Evolutionary conservation across 2,797 vertebrate genomes (phyloP), one percentile per base, ranked within the genome.

Genomic region (Lutjanus argentimaculatus): DNA sequence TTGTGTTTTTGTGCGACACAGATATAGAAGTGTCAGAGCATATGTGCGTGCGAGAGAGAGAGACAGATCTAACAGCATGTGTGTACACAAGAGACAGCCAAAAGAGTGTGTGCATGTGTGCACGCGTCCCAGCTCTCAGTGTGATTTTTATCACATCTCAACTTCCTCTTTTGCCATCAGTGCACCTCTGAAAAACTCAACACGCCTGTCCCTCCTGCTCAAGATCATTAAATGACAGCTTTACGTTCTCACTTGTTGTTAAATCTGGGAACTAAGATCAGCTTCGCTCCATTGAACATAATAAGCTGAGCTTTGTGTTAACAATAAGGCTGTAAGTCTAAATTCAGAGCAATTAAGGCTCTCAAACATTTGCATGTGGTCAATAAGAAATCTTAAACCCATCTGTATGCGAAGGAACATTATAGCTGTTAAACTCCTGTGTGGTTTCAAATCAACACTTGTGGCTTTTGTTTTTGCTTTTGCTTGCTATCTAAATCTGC

Each of bases 1-100:
- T 43, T 48, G 17, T 63, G 30, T 76, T 70, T 82, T 6, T 63
- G 30, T 46, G 52, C 36, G 66, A 42, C 52, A 66, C 21, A 8
- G 46, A 73, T 73, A 73, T 40, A 65, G 17, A 80, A 11, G 21
- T 58, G 67, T 64, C 48, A 57, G 17, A 74, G 56, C 40, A 70
- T 67, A 55, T 73, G 68, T 48, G 74, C 22, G 74, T 43, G 42
- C 40, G 56, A 1, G 75, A 21, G 57, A 17, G 67, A 1, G 36
- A 16, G 0, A 21, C 51, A 49, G 61, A 71, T 63, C 36, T 17
- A 65, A 76, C 75, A 67, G 65, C 65, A 10, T 55, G 69, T 63
- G 69, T 65, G 58, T 14, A 40, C 45, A 63, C 45, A 40, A 30
- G n/a, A 49, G 46, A 58, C 45, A 68, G 21, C 53, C 42, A n/a